Conservation (phyloP, 2,888 invertebrate species). For the Drosophila borborema region DNA sequence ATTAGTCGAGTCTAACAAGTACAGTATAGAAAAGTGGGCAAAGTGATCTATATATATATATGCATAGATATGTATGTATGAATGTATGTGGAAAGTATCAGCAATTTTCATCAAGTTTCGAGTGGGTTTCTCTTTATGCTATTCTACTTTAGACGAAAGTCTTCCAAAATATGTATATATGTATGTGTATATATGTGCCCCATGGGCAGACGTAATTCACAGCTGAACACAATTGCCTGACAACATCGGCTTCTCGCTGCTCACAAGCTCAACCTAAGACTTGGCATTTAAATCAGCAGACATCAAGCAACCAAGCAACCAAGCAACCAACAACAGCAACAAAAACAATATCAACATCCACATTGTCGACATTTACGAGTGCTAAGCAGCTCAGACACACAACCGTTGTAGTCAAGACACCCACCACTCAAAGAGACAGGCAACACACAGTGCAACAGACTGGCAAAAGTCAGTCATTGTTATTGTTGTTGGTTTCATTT, state of each 20-base stretch:
- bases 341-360: constrained; percentile 15
- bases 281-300: constrained; percentile 24
- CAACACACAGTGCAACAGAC: constrained; percentile 19
- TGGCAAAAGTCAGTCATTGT: constrained; percentile 55
- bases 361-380: constrained; percentile 37
- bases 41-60: no score
- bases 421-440: constrained; percentile 54
- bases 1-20: not conserved
- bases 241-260: constrained; percentile 17
- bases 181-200: not conserved
- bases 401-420: constrained; percentile 61
- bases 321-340: constrained; percentile 4
- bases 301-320: constrained; percentile 32
- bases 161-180: not conserved
- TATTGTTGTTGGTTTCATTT: constrained; percentile 18
- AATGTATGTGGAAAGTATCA: no score
- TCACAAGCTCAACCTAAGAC: constrained; percentile 15
- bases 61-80: no score
- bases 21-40: not conserved
- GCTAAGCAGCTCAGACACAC: constrained; percentile 66
- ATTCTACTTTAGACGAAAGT: not conserved
- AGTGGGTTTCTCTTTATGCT: constrained; percentile 2
- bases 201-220: constrained; percentile 25
- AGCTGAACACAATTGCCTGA: constrained; percentile 22
- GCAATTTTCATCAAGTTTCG: constrained; percentile 1